Base-by-base conservation (phyloP, 1,140 invertebrate species). In the Anadara kagoshimensis region DNA sequence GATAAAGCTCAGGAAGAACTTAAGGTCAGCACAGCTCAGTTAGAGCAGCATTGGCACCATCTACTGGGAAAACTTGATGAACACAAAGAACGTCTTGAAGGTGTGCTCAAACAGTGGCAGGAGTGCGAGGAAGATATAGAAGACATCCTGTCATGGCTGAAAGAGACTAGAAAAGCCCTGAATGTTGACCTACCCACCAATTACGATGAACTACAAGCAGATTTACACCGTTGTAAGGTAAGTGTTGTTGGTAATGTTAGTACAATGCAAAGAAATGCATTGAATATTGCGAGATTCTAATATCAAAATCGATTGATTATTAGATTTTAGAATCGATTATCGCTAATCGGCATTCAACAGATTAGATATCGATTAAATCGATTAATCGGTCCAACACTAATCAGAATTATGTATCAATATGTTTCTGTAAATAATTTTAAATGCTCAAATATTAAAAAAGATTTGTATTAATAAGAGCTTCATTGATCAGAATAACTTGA, bases 51-150 rank as follows among this genome's bases (percentile, higher is more conserved):
- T 22, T 81, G 78, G 74, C 95, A 29, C 93, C 93, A 80, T 47
- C 59, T 83, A 11, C 73, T 78, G 20, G 61, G 69, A 11, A 57
- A 71, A 45, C 88, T 97, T 0, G 92, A 94, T 77, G 96, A 94
- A 0, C 97, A 96, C 94, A 76, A 84, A 5, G 79, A 86, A 45
- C 85, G 86, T 63, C 82, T 91, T 5, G 85, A 88, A 56, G 83
- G 80, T 47, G 75, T 90, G 1, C 73, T 86, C 20, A 78, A 81
- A 44, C 83, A 89, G 72, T 90, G 90, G 86, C 77, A 85, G 20
- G 82, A 84, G n/a, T 89, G 88, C 80, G 89, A 91, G 77, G 73
- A 81, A 64, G 81, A 84, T 51, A 82, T 89, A 65, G 85, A 87
- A 62, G 85, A 87, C 22, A 77, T 85, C 41, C 73, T 87, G 36